A percentile compares a stretch with the other conserved stretches of the same genome.
These are phyloP conservation scores for Parasteatoda tepidariorum DNA, from an alignment of 1,140 invertebrate genomes.

Conservation along the genomic window DNA sequence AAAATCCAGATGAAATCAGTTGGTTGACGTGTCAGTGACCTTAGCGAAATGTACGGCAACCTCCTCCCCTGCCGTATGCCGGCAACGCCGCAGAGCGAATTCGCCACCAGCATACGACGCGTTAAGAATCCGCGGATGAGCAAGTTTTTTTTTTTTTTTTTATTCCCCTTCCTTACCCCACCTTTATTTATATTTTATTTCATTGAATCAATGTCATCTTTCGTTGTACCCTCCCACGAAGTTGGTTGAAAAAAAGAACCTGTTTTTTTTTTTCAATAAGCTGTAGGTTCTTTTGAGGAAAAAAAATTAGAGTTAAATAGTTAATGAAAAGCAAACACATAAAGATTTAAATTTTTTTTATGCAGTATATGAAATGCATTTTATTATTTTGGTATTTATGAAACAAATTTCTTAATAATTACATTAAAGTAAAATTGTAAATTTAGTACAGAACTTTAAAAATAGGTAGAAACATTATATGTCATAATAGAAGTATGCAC, in stretches of 20 bases:
- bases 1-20: background rate
- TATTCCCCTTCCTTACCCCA: background rate
- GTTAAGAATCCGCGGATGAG: background rate
- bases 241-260: background rate
- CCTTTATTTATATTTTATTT: background rate
- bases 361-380: too few species aligned
- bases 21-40: conserved; percentile 28
- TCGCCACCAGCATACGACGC: background rate
- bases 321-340: too few species aligned
- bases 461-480: too few species aligned
- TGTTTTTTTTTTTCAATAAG: too few species aligned
- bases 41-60: conserved; percentile 9
- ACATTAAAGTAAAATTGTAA: too few species aligned
- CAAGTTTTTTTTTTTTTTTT: background rate
- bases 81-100: background rate
- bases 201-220: background rate
- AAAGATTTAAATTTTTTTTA: too few species aligned
- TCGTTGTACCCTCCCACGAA: background rate
- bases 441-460: too few species aligned
- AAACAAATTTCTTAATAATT: too few species aligned
- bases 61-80: background rate
- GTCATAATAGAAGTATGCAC: too few species aligned
- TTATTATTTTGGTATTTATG: too few species aligned
- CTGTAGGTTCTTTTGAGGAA: too few species aligned
- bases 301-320: too few species aligned